phyloP scores from a whole-genome alignment of 2,888 invertebrate genomes.

The Tetragonula carbonaria region DNA sequence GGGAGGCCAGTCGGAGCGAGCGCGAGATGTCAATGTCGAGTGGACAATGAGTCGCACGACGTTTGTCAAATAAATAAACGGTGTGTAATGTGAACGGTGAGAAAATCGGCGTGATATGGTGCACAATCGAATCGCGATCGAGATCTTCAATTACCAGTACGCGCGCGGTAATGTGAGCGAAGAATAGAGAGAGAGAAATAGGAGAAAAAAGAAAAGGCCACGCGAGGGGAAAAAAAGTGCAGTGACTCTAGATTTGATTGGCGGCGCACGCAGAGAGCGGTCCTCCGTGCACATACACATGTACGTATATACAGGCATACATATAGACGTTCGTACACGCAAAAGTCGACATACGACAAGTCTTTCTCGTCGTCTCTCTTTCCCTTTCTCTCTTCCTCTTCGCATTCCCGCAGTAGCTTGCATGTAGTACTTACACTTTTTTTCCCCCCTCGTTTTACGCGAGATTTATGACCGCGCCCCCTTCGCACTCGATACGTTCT shows the following conservation, averaged over 20 bases:
- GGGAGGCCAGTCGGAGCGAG: constrained; percentile 44
- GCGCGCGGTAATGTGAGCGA: constrained; percentile 61
- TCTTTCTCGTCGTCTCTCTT: constrained; percentile 35
- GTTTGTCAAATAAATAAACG: constrained; percentile 18
- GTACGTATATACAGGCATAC: constrained; percentile 29
- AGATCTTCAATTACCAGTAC: constrained; percentile 10
- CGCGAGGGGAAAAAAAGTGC: constrained; percentile 46
- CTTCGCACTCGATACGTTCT: constrained; percentile 13
- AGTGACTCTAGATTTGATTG: constrained; percentile 64
- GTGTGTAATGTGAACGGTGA: constrained; percentile 65
- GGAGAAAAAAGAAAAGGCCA: constrained; percentile 1
- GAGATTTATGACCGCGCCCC: constrained; percentile 61
- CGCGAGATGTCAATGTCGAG: constrained; percentile 57
- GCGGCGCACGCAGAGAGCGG: constrained; percentile 61
- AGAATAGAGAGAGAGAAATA: background rate
- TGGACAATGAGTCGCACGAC: constrained; percentile 57
- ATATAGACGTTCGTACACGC: constrained; percentile 20
- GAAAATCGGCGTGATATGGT: constrained; percentile 45
- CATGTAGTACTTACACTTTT: constrained; percentile 49
- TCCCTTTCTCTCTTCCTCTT: constrained; percentile 33
- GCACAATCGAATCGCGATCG: constrained; percentile 33
- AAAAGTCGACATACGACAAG: constrained; percentile 46
- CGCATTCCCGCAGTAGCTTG: constrained; percentile 60
- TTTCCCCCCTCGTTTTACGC: constrained; percentile 46
- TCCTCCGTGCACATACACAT: constrained; percentile 51